Percentiles rank a stretch among this genome's conserved stretches.
phyloP scores from a whole-genome alignment of 2,113 vertebrate genomes.

The Motacilla alba region DNA sequence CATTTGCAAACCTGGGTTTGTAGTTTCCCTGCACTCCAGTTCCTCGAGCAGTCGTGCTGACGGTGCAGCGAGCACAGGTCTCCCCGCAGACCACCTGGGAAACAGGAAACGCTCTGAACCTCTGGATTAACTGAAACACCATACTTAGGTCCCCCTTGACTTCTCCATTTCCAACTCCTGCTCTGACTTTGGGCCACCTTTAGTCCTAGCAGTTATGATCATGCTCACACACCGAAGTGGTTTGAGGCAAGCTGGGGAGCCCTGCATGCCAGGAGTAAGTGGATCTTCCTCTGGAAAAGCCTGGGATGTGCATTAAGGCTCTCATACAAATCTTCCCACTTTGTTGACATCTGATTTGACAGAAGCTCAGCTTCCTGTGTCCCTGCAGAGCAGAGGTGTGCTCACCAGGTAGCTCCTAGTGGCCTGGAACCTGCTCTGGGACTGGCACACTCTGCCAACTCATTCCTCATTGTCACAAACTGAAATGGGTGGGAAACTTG shows the following conservation, averaged over 20 bases:
- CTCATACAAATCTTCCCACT: background rate
- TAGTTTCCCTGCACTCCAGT: background rate
- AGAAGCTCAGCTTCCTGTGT: background rate
- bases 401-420: background rate
- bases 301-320: background rate
- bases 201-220: background rate
- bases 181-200: background rate
- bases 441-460: background rate
- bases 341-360: background rate
- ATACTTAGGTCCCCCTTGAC: background rate
- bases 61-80: background rate
- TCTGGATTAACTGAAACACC: constrained; percentile 42
- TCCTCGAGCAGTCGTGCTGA: background rate
- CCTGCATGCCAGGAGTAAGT: background rate
- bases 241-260: background rate
- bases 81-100: constrained; percentile 51
- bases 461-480: background rate
- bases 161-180: constrained; percentile 36
- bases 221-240: background rate
- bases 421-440: background rate
- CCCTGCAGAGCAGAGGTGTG: background rate
- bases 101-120: constrained; percentile 9
- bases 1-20: background rate
- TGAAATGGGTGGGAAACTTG: background rate
- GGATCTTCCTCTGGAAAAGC: background rate